A percentile compares a stretch with the other conserved stretches of the same genome.
phyloP scores from a whole-genome alignment of 2,797 vertebrate genomes.

The Hoplostethus atlanticus region DNA sequence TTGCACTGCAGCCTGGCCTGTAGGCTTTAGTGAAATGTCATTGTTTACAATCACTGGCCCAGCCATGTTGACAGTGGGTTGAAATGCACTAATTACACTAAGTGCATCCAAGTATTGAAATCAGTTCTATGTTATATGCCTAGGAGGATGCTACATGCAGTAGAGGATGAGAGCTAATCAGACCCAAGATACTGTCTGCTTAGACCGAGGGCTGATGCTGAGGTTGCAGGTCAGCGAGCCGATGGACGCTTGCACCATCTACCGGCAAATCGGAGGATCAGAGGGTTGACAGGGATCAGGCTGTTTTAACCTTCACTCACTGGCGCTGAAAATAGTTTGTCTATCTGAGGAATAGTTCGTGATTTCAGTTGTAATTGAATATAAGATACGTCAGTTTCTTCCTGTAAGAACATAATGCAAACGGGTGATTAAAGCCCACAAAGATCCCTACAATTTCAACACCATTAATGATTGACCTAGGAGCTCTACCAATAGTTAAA shows the following conservation, averaged over 20 bases:
- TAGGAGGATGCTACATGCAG: background rate
- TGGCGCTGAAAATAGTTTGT: background rate
- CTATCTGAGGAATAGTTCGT: background rate
- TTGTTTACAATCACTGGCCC: too few relatives aligned
- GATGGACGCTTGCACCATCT: constrained; percentile 62
- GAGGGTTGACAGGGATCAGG: background rate
- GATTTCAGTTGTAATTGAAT: background rate
- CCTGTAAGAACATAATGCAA: background rate
- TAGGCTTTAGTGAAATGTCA: too few relatives aligned
- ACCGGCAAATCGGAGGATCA: constrained; percentile 40
- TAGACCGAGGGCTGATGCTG: background rate
- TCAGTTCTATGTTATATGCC: background rate
- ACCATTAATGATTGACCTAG: constrained; percentile 20
- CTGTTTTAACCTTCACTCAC: background rate
- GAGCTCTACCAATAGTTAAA: constrained; percentile 60
- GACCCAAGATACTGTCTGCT: too few relatives aligned
- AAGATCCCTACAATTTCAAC: too few relatives aligned
- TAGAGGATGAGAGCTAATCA: background rate
- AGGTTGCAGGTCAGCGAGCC: background rate
- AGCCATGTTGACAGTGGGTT: too few relatives aligned
- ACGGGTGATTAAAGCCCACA: too few relatives aligned
- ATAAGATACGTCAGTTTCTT: background rate
- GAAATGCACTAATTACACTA: too few relatives aligned
- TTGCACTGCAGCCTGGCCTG: too few relatives aligned
- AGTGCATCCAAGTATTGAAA: background rate